Conservation (phyloP, 2,113 vertebrate genomes). For the Cyrtonyx montezumae region DNA sequence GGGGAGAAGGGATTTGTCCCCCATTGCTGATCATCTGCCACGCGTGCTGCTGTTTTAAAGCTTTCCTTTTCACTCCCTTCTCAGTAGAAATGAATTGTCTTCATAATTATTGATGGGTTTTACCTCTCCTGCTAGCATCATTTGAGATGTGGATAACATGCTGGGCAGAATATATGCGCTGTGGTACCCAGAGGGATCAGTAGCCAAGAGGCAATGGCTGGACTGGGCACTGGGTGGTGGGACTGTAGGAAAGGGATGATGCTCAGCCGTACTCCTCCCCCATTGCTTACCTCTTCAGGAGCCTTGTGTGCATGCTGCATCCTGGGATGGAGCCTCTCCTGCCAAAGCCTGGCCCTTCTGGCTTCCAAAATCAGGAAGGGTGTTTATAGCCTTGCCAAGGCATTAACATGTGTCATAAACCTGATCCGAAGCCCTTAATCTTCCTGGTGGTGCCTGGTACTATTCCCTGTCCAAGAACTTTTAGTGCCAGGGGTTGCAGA, state of each 20-base stretch:
- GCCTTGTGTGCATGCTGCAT: not conserved
- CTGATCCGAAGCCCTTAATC: not conserved
- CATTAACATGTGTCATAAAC: not conserved
- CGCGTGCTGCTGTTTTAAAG: not conserved
- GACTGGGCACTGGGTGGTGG: fast-evolving
- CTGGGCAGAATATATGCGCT: not conserved
- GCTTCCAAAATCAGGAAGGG: not conserved
- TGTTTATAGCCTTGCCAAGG: not conserved
- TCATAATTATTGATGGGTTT: not conserved
- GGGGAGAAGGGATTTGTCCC: not conserved
- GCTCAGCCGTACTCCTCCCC: fast-evolving
- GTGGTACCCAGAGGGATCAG: fast-evolving
- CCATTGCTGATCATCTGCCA: not conserved
- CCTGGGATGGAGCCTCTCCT: not conserved
- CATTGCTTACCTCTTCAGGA: not conserved
- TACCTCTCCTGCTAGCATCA: fast-evolving
- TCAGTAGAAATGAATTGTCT: not conserved
- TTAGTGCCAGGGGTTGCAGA: not conserved
- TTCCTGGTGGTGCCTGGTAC: not conserved
- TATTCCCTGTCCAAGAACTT: not conserved
- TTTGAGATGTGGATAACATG: fast-evolving
- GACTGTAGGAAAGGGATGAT: not conserved
- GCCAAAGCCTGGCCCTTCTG: not conserved
- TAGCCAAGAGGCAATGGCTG: not conserved
- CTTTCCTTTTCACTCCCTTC: not conserved